phyloP scores from a whole-genome alignment of 1,140 invertebrate species.

The Drosophila truncata region DNA sequence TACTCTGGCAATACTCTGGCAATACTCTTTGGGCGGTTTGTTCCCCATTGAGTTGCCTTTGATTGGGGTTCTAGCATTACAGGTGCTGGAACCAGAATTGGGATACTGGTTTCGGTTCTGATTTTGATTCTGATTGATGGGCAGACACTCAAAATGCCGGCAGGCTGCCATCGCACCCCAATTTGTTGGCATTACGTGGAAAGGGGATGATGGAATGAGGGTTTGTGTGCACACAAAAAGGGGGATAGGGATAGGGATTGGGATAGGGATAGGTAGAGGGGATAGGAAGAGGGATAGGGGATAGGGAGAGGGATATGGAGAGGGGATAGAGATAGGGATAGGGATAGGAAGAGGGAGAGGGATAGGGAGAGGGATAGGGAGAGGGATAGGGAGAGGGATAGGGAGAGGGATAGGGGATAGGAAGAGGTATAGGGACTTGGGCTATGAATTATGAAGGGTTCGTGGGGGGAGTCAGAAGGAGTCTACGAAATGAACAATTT shows the following conservation, averaged over 20 bases:
- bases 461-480: slow-evolving; percentile 9
- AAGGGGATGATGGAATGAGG: background rate
- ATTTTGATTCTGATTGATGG: slow-evolving; percentile 61
- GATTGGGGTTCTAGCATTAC: slow-evolving; percentile 7
- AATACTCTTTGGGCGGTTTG: background rate
- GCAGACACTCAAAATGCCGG: slow-evolving; percentile 47
- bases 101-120: background rate
- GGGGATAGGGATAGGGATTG: background rate
- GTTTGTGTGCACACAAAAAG: background rate
- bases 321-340: too few species aligned
- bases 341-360: background rate
- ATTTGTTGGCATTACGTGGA: slow-evolving; percentile 59
- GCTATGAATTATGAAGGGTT: slow-evolving; percentile 55
- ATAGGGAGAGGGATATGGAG: background rate
- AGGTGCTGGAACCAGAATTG: background rate
- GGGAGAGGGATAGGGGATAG: background rate
- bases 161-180: slow-evolving; percentile 37
- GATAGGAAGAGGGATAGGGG: too few species aligned
- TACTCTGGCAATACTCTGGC: slow-evolving; percentile 13
- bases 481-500: slow-evolving; percentile 61
- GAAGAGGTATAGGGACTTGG: background rate
- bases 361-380: background rate
- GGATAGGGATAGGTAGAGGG: background rate
- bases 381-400: background rate
- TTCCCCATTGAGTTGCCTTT: slow-evolving; percentile 16